A percentile compares a stretch with the other conserved stretches of the same genome.
Evolutionary conservation across 2,797 vertebrate genomes (phyloP).

Genomic region (Carcharodon carcharias): DNA sequence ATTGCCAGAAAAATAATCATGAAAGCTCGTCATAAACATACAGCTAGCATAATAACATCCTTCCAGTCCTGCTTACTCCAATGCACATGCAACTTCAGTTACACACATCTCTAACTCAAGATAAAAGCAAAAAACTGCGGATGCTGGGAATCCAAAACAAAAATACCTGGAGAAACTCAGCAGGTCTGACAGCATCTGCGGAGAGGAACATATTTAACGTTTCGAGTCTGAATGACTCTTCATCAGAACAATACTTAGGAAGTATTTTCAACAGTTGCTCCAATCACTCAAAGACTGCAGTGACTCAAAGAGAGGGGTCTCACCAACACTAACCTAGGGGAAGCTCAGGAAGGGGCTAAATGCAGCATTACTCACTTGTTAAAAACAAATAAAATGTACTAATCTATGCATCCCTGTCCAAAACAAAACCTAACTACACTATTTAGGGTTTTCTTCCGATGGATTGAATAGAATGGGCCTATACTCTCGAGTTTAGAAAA

Average conservation of each 20-base stretch:
- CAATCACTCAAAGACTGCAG: not conserved
- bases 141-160: too few species aligned
- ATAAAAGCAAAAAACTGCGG: too few species aligned
- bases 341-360: not conserved
- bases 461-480: too few species aligned
- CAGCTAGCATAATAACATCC: not conserved
- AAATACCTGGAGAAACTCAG: too few species aligned
- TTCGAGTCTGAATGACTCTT: too few species aligned
- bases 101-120: not conserved
- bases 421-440: not conserved
- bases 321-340: not conserved
- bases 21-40: not conserved
- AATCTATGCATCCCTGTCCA: not conserved
- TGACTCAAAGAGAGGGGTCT: not conserved
- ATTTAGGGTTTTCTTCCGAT: not conserved
- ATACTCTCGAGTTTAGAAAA: too few species aligned
- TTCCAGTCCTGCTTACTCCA: not conserved
- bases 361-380: not conserved
- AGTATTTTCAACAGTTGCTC: not conserved
- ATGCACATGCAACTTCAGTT: not conserved
- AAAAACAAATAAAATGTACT: not conserved
- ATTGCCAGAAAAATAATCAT: not conserved
- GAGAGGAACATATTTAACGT: too few species aligned
- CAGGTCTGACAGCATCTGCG: too few species aligned
- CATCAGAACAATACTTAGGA: not conserved